Evolutionary conservation across 2,797 vertebrate genomes (phyloP).

Genomic region (Mormyrops attenuatus): DNA sequence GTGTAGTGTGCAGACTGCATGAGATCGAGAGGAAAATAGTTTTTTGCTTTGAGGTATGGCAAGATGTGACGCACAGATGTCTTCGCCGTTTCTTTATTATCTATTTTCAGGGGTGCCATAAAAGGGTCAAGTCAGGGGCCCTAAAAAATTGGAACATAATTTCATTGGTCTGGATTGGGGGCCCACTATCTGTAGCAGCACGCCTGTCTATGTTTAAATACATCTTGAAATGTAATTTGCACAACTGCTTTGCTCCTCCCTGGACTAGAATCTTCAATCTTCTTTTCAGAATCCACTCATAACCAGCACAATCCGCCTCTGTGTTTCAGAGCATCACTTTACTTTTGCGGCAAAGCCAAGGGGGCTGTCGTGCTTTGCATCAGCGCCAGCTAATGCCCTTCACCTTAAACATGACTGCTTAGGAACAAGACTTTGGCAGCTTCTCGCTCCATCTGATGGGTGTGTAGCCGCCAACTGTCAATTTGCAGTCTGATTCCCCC

Average conservation of each 20-base stretch:
- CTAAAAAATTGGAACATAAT: background rate
- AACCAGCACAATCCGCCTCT: background rate
- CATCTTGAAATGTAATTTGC: background rate
- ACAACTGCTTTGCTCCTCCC: background rate
- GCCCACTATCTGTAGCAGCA: background rate
- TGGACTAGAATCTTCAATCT: background rate
- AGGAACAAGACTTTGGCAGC: background rate
- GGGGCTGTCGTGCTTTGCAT: background rate
- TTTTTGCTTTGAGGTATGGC: background rate
- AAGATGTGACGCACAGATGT: background rate
- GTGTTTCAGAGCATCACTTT: background rate
- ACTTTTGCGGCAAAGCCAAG: background rate
- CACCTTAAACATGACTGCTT: background rate
- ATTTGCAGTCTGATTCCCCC: background rate
- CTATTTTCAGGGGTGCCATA: background rate
- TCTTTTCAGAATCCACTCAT: background rate
- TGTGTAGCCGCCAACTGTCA: constrained; percentile 23
- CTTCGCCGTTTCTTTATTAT: background rate
- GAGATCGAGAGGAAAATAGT: background rate
- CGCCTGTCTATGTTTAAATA: background rate
- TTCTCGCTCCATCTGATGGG: background rate
- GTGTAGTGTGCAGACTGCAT: background rate
- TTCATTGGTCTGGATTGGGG: background rate
- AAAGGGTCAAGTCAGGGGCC: background rate
- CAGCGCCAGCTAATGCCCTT: background rate